Base-by-base conservation (phyloP, 2,113 vertebrate genomes). In the Platycercus adscitus region DNA sequence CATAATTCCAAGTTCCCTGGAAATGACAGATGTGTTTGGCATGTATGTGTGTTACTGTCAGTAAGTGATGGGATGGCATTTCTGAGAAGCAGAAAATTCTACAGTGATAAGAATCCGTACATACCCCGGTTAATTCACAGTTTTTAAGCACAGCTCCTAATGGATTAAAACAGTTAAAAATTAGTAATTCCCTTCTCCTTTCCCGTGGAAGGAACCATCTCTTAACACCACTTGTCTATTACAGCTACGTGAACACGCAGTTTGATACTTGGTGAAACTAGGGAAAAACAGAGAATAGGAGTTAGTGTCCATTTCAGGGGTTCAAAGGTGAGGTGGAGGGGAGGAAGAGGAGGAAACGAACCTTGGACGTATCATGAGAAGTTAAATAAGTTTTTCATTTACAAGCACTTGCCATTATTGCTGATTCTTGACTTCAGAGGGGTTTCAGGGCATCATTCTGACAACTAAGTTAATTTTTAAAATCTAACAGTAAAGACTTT, bases 231-330 rank as follows among this genome's bases (percentile, higher is more conserved):
- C n/a, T 71, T 7, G 63, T 86, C 21, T 41, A 0, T 44, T 39
- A 20, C 0, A 0, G 46, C 70, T 3, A 0, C 1, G 1, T 17
- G n/a, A 83, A 64, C 10, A 8, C 13, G 73, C 9, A 37, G 4
- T 56, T 29, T n/a, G 13, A 18, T 63, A 15, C 20, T 65, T 63
- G 26, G 20, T 43, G 37, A 29, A 66, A 2, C 61, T 19, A 35
- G 13, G 17, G 33, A 53, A 76, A 87, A 73, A 24, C 26, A 81
- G 35, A 77, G 53, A 43, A 41, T 35, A 77, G 69, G 28, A 69
- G 17, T 71, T 49, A 41, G 11, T 15, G 70, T 52, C 41, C 29
- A 7, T 10, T 33, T 56, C 33, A 21, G 19, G 20, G 33, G 31
- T 17, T 37, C 55, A 63, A 26, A 16, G 17, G 4, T 5, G 8